These are phyloP conservation scores for Troglohyphantes excavatus DNA, from an alignment of 2,888 invertebrate genomes.

Conservation along the genomic window DNA sequence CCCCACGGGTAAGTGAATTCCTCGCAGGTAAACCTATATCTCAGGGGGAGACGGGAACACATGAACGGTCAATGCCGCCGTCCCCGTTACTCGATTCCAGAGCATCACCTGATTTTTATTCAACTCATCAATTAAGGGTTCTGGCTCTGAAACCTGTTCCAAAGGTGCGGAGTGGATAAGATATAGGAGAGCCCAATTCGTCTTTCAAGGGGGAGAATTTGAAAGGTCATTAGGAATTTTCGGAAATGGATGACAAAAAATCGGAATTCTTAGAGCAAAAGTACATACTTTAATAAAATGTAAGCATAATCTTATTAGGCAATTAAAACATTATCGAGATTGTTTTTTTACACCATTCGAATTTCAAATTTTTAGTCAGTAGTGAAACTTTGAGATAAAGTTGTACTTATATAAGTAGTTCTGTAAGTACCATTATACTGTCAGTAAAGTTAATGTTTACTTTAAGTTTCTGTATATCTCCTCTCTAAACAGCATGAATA, in stretches of 20 bases:
- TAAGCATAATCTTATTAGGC: background rate
- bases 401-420: no score
- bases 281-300: no score
- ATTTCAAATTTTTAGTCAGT: no score
- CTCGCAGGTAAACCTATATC: constrained; percentile 51
- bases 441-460: no score
- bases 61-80: constrained; percentile 70
- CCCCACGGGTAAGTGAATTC: constrained; percentile 54
- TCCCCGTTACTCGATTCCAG: constrained; percentile 53
- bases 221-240: background rate
- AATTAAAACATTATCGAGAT: no score
- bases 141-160: background rate
- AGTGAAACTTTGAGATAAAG: no score
- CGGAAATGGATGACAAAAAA: no score
- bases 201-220: background rate
- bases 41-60: constrained; percentile 41
- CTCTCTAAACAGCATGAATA: no score
- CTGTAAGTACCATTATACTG: no score
- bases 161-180: background rate
- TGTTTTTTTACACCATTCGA: no score
- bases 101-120: background rate
- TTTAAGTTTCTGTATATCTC: no score
- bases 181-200: background rate
- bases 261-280: no score
- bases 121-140: constrained; percentile 5